Evolutionary conservation across 2,113 vertebrate genomes (phyloP), one percentile per base, ranked within the genome.

Genomic region (Pipa parva): DNA sequence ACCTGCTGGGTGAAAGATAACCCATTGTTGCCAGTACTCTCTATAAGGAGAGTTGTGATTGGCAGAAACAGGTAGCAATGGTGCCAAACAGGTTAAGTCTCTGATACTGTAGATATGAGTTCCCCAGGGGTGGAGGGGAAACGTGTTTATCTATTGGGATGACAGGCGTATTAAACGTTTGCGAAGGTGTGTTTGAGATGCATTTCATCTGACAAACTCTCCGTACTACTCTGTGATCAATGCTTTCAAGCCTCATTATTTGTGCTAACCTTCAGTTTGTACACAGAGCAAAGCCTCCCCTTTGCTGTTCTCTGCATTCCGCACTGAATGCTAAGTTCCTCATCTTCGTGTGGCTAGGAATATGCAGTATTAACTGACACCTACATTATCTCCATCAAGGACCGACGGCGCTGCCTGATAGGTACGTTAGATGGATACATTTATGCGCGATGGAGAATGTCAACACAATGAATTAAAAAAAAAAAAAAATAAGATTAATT

Each of bases 181-280:
- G 57, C 11, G n/a, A 33, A 70, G 57, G 57, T 70, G 66, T 31
- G 36, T 70, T 69, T 70, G 66, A 70, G 66, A 51, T 70, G 57
- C 66, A 70, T 70, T 61, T 70, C 65, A 54, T 61, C 66, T 70
- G 66, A 61, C 57, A 61, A 70, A 70, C 66, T 61, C 66, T 49
- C 54, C 36, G 51, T 49, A 29, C 57, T 54, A 58, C 56, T 9
- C 65, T 68, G 56, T 70, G 66, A 70, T 70, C 65, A 70, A 70
- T 70, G 66, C 66, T 70, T 70, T 70, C 66, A 61, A 58, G 66
- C 66, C 66, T 70, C 66, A 70, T 70, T 70, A 70, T 70, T 70
- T 58, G 57, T 61, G 33, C 66, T 70, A 61, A 61, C 66, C 66
- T 70, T 61, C 66, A 60, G 57, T 61, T 61, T 70, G 66, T 70